Percentiles rank a stretch among this genome's conserved stretches.
Conservation (phyloP, 2,888 invertebrate species). For the Sarcophaga rosellei region DNA sequence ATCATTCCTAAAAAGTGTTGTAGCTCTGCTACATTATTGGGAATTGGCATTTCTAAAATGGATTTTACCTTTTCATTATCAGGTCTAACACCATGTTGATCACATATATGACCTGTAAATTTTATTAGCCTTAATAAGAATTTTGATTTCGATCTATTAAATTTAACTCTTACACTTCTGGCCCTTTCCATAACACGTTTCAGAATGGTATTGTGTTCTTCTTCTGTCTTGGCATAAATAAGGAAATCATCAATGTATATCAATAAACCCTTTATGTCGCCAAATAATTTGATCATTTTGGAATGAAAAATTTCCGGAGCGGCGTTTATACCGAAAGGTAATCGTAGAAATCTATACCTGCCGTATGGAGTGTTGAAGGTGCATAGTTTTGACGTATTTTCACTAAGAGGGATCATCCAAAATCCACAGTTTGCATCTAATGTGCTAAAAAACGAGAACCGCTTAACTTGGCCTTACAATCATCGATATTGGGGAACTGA, state of each 20-base stretch:
- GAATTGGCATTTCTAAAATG: slow-evolving; percentile 32
- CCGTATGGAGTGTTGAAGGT: slow-evolving; percentile 70
- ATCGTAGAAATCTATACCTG: slow-evolving; percentile 61
- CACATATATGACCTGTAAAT: slow-evolving; percentile 54
- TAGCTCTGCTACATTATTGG: slow-evolving; percentile 24
- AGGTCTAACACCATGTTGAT: slow-evolving; percentile 30
- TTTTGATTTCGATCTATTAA: slow-evolving; percentile 51
- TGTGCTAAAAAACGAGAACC: slow-evolving; percentile 52
- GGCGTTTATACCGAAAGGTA: slow-evolving; percentile 60
- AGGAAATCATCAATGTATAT: slow-evolving; percentile 63
- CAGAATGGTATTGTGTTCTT: slow-evolving; percentile 54
- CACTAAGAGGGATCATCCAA: slow-evolving; percentile 69
- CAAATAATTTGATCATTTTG: slow-evolving; percentile 51
- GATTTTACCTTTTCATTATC: slow-evolving; percentile 40
- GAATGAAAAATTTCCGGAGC: slow-evolving; percentile 56
- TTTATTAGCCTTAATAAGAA: slow-evolving; percentile 33
- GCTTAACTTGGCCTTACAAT: slow-evolving; percentile 56
- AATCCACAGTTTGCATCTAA: slow-evolving; percentile 66
- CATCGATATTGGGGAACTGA: slow-evolving; percentile 54
- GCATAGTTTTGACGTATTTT: slow-evolving; percentile 68
- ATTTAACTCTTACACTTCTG: slow-evolving; percentile 49
- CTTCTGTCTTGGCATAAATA: slow-evolving; percentile 41
- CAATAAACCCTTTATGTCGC: slow-evolving; percentile 40
- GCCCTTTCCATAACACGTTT: slow-evolving; percentile 45
- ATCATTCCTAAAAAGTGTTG: slow-evolving; percentile 60